Conservation (phyloP, 2,797 vertebrate species). For the Gymnocypris eckloni region DNA sequence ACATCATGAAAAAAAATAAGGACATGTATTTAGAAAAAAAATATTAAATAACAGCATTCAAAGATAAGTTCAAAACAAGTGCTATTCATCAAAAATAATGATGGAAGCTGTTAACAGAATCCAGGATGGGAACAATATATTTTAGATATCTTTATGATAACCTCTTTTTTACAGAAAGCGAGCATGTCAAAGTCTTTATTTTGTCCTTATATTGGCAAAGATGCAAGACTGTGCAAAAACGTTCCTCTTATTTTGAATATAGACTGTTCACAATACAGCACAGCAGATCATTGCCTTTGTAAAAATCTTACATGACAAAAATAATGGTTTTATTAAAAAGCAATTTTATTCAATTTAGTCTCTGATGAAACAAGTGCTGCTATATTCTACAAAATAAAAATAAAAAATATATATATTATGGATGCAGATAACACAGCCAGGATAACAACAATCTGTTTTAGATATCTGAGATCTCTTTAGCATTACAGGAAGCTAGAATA, state of each 20-base stretch:
- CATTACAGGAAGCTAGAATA: neutral
- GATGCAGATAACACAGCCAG: neutral
- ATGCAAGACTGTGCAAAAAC: neutral
- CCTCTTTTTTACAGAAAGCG: neutral
- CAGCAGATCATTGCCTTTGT: neutral
- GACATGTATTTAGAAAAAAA: neutral
- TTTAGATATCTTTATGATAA: neutral
- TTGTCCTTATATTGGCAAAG: neutral
- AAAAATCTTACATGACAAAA: neutral
- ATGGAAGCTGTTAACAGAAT: neutral
- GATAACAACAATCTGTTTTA: neutral
- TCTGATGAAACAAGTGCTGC: neutral
- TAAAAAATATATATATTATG: neutral
- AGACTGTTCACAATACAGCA: neutral
- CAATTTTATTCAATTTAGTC: neutral
- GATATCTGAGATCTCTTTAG: neutral
- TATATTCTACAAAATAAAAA: too few relatives aligned
- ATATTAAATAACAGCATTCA: neutral
- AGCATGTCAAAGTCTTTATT: neutral
- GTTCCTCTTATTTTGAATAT: neutral
- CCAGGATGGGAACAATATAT: neutral
- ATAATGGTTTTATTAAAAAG: neutral
- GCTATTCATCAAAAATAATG: neutral
- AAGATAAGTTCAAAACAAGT: neutral
- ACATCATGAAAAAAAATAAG: neutral